Percentiles rank a stretch among this genome's conserved stretches.
phyloP scores from a whole-genome alignment of 1,140 invertebrate species.

The Lordiphosa collinella region DNA sequence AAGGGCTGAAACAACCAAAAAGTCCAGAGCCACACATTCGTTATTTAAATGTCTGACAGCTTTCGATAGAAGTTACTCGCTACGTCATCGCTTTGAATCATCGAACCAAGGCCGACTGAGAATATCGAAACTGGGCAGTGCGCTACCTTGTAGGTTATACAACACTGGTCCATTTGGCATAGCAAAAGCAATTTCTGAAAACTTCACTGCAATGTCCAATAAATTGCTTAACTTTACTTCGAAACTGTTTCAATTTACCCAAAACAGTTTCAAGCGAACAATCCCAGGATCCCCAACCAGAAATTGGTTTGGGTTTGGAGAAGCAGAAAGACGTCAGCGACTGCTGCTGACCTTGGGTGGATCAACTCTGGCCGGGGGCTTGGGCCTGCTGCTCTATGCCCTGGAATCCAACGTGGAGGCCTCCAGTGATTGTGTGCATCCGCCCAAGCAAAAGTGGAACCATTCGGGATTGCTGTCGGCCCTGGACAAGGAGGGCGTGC shows the following conservation, averaged over 20 bases:
- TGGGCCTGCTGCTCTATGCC: slow-evolving; percentile 89
- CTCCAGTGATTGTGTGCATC: slow-evolving; percentile 87
- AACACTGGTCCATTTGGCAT: background rate
- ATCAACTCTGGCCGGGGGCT: slow-evolving; percentile 87
- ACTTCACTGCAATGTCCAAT: slow-evolving; percentile 19
- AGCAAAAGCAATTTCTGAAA: background rate
- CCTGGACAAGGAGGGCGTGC: slow-evolving; percentile 89
- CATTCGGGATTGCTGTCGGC: slow-evolving; percentile 88
- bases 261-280: slow-evolving; percentile 2
- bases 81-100: too few species aligned
- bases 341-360: slow-evolving; percentile 82
- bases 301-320: background rate
- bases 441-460: slow-evolving; percentile 89
- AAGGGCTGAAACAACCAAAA: too few species aligned
- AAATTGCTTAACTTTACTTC: slow-evolving; percentile 26
- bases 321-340: background rate
- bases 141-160: too few species aligned
- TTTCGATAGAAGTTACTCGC: too few species aligned
- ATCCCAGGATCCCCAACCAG: slow-evolving; percentile 2
- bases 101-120: too few species aligned
- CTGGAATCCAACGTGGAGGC: slow-evolving; percentile 93
- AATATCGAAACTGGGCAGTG: too few species aligned
- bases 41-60: too few species aligned
- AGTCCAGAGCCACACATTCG: too few species aligned
- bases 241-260: slow-evolving; percentile 24